These are phyloP conservation scores for honey bee (Apis mellifera) DNA, from an alignment of 1,140 invertebrate genomes.

Conservation along the genomic window Amel_HAv3.1 CM009945.2:7226501-7227000, in stretches of 20 bases:
- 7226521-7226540: too few relatives aligned
- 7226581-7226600: too few relatives aligned
- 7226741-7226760: too few relatives aligned
- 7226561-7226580: not conserved
- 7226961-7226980: not conserved
- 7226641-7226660: slow-evolving; percentile 41
- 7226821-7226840: not conserved
- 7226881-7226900: not conserved
- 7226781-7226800: too few relatives aligned
- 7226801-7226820: too few relatives aligned
- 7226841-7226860: not conserved
- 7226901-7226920: not conserved
- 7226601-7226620: slow-evolving; percentile 21
- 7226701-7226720: too few relatives aligned
- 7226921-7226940: not conserved
- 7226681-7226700: too few relatives aligned
- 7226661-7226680: not conserved
- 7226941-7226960: not conserved
- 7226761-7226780: too few relatives aligned
- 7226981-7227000: not conserved
- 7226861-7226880: slow-evolving; percentile 4
- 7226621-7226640: not conserved
- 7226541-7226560: too few relatives aligned
- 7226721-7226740: too few relatives aligned
- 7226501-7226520: not conserved